A percentile compares a stretch with the other conserved stretches of the same genome.
Evolutionary conservation across 2,888 invertebrate species (phyloP).

Genomic region (Lithophane leautieri): DNA sequence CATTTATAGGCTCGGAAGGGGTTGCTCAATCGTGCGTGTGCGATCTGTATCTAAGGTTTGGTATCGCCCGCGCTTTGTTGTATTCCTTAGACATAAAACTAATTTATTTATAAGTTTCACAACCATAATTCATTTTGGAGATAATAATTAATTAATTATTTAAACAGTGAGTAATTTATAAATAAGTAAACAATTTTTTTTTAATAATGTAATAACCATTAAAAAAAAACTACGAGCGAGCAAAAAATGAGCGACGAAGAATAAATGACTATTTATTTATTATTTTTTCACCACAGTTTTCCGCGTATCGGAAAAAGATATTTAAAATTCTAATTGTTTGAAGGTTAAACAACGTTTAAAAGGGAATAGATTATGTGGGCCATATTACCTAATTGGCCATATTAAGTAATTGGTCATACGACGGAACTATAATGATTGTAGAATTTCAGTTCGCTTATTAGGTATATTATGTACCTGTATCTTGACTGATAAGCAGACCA

Average conservation of each 20-base stretch:
- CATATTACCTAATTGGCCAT: background rate
- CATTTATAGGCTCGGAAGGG: constrained; percentile 12
- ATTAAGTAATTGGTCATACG: background rate
- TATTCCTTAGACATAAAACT: background rate
- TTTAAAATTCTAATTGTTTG: background rate
- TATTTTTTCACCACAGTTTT: background rate
- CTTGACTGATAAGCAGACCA: constrained; percentile 1
- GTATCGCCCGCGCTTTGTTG: constrained; percentile 11
- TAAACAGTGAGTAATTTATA: background rate
- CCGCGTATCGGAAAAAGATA: background rate
- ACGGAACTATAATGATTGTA: background rate
- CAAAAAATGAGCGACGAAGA: too few species aligned
- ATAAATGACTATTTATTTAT: too few species aligned
- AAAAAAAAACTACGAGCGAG: too few species aligned
- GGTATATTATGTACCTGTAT: background rate
- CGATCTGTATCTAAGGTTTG: constrained; percentile 11
- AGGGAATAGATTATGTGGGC: background rate
- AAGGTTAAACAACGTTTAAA: background rate
- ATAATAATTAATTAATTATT: background rate
- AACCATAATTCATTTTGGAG: background rate
- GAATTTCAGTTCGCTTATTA: background rate
- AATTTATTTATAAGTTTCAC: constrained; percentile 11
- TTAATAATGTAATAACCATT: background rate
- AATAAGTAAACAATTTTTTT: background rate
- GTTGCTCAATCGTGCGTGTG: constrained; percentile 22